A percentile compares a stretch with the other conserved stretches of the same genome.
phyloP scores from a whole-genome alignment of 2,113 vertebrate genomes.

The Cyphomyrus plagiostoma region DNA sequence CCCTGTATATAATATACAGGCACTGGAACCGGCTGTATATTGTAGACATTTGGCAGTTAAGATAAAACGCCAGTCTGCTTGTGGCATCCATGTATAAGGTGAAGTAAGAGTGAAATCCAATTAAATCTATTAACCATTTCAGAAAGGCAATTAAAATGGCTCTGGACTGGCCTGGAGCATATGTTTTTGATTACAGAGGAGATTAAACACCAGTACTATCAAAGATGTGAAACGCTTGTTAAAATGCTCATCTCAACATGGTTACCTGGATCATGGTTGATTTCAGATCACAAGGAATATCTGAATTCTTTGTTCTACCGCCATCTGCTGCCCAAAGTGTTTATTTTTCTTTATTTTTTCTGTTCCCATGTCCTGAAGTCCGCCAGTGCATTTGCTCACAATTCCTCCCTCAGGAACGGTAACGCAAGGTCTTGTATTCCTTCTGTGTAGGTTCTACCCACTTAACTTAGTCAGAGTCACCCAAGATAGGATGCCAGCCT shows the following conservation, averaged over 20 bases:
- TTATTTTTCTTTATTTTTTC: neutral
- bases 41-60: neutral
- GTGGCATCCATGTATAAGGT: neutral
- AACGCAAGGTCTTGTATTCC: neutral
- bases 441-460: neutral
- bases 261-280: neutral
- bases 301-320: neutral
- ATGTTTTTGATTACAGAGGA: neutral
- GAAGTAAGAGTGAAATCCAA: neutral
- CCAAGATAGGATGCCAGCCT: neutral
- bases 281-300: neutral
- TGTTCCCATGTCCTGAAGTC: neutral
- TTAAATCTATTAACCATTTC: neutral
- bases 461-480: neutral
- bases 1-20: neutral
- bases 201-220: neutral
- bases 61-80: neutral
- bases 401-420: neutral
- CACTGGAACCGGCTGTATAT: neutral
- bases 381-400: neutral
- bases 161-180: neutral
- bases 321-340: neutral
- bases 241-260: neutral
- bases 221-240: neutral
- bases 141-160: neutral